Evolutionary conservation across 2,113 vertebrate genomes (phyloP).

Genomic region (Pangasianodon gigas): DNA sequence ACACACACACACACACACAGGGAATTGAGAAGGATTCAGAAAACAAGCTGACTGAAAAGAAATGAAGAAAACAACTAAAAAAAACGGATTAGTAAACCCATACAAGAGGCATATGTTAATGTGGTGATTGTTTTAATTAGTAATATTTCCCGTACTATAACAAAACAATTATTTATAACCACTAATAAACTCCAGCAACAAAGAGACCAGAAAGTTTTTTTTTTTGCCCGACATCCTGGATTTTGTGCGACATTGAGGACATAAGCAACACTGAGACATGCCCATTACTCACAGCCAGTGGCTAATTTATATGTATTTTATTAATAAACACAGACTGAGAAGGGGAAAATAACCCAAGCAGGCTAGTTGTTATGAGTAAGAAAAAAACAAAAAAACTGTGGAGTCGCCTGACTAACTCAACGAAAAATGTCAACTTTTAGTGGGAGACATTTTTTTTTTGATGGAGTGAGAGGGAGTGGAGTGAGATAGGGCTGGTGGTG

Average conservation of each 20-base stretch:
- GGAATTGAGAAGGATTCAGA: no score
- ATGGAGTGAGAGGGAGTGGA: constrained; percentile 60
- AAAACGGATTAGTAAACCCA: neutral
- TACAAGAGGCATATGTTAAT: neutral
- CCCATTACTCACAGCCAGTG: neutral
- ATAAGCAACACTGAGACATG: neutral
- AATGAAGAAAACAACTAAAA: neutral
- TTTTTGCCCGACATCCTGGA: neutral
- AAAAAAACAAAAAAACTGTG: neutral
- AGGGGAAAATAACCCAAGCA: neutral
- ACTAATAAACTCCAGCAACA: constrained; percentile 37
- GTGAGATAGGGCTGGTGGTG: neutral
- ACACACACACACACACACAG: no score
- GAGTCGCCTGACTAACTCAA: neutral
- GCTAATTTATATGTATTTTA: neutral
- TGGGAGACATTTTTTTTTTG: constrained; percentile 60
- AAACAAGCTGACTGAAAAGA: neutral
- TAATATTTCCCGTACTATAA: constrained; percentile 25
- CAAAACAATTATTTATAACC: constrained; percentile 46
- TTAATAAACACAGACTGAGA: neutral
- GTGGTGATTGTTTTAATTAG: neutral
- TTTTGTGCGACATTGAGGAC: neutral
- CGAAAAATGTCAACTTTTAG: neutral
- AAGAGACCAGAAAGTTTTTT: constrained; percentile 1
- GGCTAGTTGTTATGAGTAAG: no score